Conservation (phyloP, 2,113 vertebrate genomes). For the Heterotis niloticus region DNA sequence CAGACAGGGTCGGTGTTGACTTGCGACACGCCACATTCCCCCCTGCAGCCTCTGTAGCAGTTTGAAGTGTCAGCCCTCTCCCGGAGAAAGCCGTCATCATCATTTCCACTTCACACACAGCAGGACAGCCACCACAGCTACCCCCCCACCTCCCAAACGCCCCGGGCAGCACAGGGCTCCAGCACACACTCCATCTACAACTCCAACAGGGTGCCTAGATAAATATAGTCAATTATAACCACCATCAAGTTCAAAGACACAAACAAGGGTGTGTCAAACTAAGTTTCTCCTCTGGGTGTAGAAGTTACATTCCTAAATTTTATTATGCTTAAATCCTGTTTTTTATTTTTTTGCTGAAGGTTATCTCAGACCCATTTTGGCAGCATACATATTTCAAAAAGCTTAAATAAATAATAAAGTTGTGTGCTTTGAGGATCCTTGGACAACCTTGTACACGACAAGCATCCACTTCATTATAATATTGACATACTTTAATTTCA, state of each 20-base stretch:
- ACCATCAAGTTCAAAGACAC: conserved; percentile 15
- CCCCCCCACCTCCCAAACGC: not conserved
- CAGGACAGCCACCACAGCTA: not conserved
- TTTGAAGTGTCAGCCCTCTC: conserved; percentile 14
- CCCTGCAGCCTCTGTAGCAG: conserved; percentile 13
- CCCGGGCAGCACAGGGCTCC: not conserved
- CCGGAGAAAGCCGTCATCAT: not conserved
- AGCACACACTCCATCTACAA: not conserved
- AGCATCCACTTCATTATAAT: conserved; percentile 1
- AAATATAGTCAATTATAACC: conserved; percentile 19
- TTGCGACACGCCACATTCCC: conserved; percentile 6
- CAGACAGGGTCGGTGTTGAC: not conserved
- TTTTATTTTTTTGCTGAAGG: not conserved
- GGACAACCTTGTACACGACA: not conserved
- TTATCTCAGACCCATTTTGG: not conserved
- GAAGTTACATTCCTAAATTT: conserved; percentile 5
- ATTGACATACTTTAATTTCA: conserved; percentile 11
- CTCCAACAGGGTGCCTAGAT: conserved; percentile 8
- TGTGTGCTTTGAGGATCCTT: not conserved
- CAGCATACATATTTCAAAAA: conserved; percentile 13
- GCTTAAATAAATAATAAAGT: not conserved
- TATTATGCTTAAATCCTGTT: not conserved
- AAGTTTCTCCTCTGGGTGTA: not conserved
- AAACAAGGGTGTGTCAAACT: not conserved
- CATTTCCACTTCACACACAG: conserved; percentile 22